These are phyloP conservation scores for Aphidius colemani DNA, from an alignment of 2,888 invertebrate species.

Conservation along the genomic window DNA sequence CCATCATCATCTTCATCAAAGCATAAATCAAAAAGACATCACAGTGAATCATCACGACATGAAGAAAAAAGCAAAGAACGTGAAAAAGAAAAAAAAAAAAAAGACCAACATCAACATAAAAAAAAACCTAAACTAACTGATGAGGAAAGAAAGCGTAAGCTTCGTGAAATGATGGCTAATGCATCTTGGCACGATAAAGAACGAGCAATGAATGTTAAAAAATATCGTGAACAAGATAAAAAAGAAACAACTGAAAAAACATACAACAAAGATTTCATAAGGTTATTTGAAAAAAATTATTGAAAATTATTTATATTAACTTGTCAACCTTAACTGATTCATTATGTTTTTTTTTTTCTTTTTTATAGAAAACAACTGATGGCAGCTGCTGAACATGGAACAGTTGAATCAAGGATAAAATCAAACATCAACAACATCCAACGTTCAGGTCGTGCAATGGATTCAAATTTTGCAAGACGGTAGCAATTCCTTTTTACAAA, in stretches of 20 bases:
- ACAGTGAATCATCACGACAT: constrained; percentile 8
- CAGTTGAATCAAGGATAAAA: constrained; percentile 82
- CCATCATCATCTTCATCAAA: not conserved
- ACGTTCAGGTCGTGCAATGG: constrained; percentile 78
- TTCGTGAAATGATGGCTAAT: constrained; percentile 83
- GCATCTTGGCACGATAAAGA: constrained; percentile 73
- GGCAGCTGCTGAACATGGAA: constrained; percentile 68
- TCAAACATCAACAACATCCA: constrained; percentile 91
- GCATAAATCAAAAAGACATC: constrained; percentile 28
- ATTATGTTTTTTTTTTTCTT: constrained; percentile 20
- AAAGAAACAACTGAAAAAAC: constrained; percentile 61
- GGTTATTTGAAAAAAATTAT: constrained; percentile 43
- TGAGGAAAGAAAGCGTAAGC: constrained; percentile 71
- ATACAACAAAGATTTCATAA: constrained; percentile 62
- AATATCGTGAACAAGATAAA: constrained; percentile 67
- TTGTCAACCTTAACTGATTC: not conserved
- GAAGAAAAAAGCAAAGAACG: too few species aligned
- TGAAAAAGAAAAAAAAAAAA: constrained; percentile 31
- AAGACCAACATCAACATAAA: constrained; percentile 43
- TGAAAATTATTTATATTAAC: not conserved
- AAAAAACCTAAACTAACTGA: constrained; percentile 62
- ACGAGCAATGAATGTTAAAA: constrained; percentile 68
- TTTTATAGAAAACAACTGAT: constrained; percentile 68
- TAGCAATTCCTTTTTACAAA: constrained; percentile 45
- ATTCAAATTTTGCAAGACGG: constrained; percentile 79